Evolutionary conservation across 2,113 vertebrate species (phyloP).

Genomic region (Saccopteryx leptura): DNA sequence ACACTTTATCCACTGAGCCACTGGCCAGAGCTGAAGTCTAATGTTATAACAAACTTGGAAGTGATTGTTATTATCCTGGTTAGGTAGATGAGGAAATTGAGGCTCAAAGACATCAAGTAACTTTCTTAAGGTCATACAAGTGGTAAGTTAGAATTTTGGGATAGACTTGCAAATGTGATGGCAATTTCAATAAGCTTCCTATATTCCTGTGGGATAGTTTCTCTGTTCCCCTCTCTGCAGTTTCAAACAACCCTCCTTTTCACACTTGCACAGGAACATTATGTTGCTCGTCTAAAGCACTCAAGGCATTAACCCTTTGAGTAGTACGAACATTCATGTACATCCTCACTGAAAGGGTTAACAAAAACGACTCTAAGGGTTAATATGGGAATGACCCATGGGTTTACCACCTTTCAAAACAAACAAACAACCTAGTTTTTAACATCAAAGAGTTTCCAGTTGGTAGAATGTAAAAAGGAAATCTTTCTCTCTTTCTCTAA

Average conservation of each 20-base stretch:
- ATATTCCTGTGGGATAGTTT: neutral
- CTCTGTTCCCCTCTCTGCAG: neutral
- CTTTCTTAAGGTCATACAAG: neutral
- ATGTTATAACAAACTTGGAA: slow-evolving; percentile 2
- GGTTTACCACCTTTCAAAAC: slow-evolving; percentile 33
- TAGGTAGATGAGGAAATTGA: neutral
- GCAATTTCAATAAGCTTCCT: neutral
- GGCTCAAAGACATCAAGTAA: neutral
- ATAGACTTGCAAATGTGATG: neutral
- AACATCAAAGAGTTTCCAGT: slow-evolving; percentile 68
- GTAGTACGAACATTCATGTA: too few relatives aligned
- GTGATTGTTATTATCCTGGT: neutral
- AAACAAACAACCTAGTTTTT: slow-evolving; percentile 38
- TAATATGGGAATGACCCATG: slow-evolving; percentile 55
- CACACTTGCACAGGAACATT: slow-evolving; percentile 50
- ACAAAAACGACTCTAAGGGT: too few relatives aligned
- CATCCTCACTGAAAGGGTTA: too few relatives aligned
- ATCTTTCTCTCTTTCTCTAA: neutral
- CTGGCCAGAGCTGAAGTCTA: neutral
- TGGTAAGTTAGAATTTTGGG: neutral
- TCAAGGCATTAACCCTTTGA: neutral
- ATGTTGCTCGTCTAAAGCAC: slow-evolving; percentile 18
- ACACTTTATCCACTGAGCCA: too few relatives aligned
- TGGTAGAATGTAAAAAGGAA: slow-evolving; percentile 56
- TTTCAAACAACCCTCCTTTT: slow-evolving; percentile 61